Evolutionary conservation across 1,140 invertebrate species (phyloP), one percentile per base, ranked within the genome.

Genomic region (Aphaenogaster ashmeadi): DNA sequence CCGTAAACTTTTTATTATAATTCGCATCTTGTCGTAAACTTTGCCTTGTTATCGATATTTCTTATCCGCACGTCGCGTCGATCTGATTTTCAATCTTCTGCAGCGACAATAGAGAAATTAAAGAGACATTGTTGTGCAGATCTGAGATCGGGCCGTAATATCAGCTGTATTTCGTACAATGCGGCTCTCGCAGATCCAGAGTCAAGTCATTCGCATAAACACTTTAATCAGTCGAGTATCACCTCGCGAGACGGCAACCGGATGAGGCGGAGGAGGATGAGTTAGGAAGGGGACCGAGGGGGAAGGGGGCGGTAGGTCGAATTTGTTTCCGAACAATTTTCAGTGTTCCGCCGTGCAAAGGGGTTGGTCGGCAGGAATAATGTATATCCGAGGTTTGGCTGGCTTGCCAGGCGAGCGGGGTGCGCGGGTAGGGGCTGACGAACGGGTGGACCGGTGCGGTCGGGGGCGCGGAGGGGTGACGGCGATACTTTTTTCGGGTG

Each of bases 401-500:
- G 75, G 89, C 71, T 87, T 90, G 81, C 88, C 77, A 80, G 87
- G 89, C 80, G 27, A 72, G 44, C 33, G 88, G 88, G 58, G 38
- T 60, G 79, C 58, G 80, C 67, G 56, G 71, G 60, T 72, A 58
- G 78, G 50, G 84, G 44, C 27, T 78, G 60, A 60, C 77, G 78
- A 89, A 87, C 54, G 78, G 62, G 62, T 41, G 62, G 75, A 47
- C 79, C 77, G 72, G 52, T 58, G 83, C 62, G 83, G 71, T n/a
- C 56, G 67, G 33, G 84, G 72, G 66, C 21, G 88, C 66, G 54
- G 91, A 88, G 91, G 86, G 93, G 88, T 90, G 92, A 94, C 72
- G 88, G 89, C 91, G 90, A 93, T 94, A 92, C 92, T 92, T 94
- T 94, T 94, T 94, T 93, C 90, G 92, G 88, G 83, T 92, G 91